Percentiles rank a stretch among this genome's conserved stretches.
Conservation (phyloP, 2,113 vertebrate species). For the Bubo blakistoni region DNA sequence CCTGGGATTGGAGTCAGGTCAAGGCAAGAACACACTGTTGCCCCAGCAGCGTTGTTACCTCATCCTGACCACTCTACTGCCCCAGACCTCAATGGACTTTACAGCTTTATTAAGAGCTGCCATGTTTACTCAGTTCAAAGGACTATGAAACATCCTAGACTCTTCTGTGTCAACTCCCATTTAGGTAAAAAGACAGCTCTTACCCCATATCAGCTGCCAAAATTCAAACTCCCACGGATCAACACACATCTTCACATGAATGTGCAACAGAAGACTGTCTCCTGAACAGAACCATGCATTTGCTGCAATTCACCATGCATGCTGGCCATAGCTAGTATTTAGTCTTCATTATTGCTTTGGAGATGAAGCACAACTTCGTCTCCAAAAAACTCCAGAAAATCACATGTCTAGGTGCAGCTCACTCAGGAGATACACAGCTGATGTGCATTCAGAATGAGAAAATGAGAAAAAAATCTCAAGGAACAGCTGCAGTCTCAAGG, state of each 20-base stretch:
- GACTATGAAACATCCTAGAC: neutral
- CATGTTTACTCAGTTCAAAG: neutral
- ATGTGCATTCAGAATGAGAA: neutral
- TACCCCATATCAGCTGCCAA: neutral
- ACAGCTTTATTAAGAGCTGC: neutral
- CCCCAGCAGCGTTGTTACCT: neutral
- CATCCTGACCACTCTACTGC: neutral
- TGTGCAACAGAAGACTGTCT: neutral
- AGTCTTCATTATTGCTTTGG: neutral
- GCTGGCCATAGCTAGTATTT: neutral
- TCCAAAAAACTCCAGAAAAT: neutral
- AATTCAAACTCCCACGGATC: neutral
- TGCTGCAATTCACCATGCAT: neutral
- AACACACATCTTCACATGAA: neutral
- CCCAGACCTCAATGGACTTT: neutral
- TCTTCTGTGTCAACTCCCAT: neutral
- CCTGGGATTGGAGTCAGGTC: neutral
- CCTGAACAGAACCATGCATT: neutral
- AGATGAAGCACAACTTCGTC: neutral
- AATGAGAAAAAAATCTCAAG: constrained; percentile 1
- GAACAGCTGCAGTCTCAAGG: neutral
- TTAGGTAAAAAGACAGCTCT: neutral
- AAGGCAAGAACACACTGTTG: neutral
- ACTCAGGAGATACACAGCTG: neutral
- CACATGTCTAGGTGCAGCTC: neutral